phyloP scores from a whole-genome alignment of 2,888 invertebrate genomes.

The Morpho helenor region DNA sequence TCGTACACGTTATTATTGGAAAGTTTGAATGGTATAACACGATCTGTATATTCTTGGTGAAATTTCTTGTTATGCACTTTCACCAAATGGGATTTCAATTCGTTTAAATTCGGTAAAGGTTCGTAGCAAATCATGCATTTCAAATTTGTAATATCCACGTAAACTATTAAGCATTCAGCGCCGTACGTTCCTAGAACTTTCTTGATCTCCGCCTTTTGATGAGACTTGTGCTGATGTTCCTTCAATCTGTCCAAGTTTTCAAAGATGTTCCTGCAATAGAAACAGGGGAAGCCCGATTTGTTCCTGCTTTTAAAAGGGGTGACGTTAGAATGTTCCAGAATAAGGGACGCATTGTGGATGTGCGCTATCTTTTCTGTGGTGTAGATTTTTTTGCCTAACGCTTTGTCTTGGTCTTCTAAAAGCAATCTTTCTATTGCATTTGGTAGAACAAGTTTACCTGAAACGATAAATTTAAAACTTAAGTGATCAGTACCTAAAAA shows the following conservation, averaged over 20 bases:
- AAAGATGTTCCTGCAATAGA: conserved; percentile 52
- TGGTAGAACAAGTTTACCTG: conserved; percentile 44
- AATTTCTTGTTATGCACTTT: conserved; percentile 51
- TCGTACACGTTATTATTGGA: conserved; percentile 40
- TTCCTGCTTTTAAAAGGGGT: conserved; percentile 57
- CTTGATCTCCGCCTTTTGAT: conserved; percentile 39
- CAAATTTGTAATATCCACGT: conserved; percentile 56
- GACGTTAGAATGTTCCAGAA: conserved; percentile 52
- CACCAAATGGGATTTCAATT: conserved; percentile 50
- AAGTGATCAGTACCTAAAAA: no score
- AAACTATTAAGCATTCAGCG: conserved; percentile 51
- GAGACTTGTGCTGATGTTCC: conserved; percentile 39
- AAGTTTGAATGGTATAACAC: conserved; percentile 59
- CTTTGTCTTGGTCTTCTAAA: conserved; percentile 20
- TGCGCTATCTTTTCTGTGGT: conserved; percentile 55
- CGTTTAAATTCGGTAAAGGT: conserved; percentile 38
- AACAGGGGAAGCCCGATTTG: conserved; percentile 56
- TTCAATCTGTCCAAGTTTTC: conserved; percentile 43
- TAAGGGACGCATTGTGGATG: conserved; percentile 42
- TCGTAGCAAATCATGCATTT: conserved; percentile 49
- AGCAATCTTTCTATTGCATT: conserved; percentile 34
- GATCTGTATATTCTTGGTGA: conserved; percentile 43
- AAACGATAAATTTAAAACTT: conserved; percentile 4
- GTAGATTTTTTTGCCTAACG: conserved; percentile 23
- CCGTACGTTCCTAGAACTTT: conserved; percentile 47